phyloP scores from a whole-genome alignment of 2,113 vertebrate species.

The Pelusios castaneus region DNA sequence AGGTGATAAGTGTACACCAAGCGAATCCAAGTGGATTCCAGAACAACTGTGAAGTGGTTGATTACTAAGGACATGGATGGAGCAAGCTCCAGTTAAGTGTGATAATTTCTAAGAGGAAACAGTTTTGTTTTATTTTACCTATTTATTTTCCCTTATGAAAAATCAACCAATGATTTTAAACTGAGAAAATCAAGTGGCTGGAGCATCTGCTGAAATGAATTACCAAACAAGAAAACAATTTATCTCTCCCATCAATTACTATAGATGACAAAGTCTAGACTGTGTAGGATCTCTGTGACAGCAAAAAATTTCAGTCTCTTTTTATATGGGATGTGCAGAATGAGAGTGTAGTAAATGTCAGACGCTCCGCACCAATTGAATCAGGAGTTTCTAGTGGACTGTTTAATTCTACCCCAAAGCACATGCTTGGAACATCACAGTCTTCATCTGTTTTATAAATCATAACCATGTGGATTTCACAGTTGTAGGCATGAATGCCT shows the following conservation, averaged over 20 bases:
- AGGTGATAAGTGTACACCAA: not conserved
- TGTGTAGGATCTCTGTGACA: not conserved
- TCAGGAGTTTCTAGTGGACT: not conserved
- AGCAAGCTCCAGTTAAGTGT: not conserved
- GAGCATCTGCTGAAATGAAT: constrained; percentile 19
- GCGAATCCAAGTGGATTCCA: not conserved
- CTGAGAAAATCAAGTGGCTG: constrained; percentile 39
- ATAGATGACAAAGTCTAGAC: not conserved
- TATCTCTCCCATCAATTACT: not conserved
- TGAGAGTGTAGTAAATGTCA: not conserved
- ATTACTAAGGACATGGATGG: not conserved
- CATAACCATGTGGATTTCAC: not conserved
- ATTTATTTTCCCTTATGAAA: constrained; percentile 18
- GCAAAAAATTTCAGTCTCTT: not conserved
- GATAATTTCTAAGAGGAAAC: not conserved
- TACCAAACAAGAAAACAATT: not conserved
- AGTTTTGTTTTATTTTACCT: not conserved
- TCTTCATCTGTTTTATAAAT: not conserved
- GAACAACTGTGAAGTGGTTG: not conserved
- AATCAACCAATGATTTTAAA: not conserved
- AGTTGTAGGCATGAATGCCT: accelerated
- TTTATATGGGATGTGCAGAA: not conserved
- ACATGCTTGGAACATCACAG: too few relatives aligned
- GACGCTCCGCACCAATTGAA: not conserved
- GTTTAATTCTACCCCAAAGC: not conserved